Evolutionary conservation across 2,888 invertebrate species (phyloP), one percentile per base, ranked within the genome.

Genomic region (Hanleya hanleyi): DNA sequence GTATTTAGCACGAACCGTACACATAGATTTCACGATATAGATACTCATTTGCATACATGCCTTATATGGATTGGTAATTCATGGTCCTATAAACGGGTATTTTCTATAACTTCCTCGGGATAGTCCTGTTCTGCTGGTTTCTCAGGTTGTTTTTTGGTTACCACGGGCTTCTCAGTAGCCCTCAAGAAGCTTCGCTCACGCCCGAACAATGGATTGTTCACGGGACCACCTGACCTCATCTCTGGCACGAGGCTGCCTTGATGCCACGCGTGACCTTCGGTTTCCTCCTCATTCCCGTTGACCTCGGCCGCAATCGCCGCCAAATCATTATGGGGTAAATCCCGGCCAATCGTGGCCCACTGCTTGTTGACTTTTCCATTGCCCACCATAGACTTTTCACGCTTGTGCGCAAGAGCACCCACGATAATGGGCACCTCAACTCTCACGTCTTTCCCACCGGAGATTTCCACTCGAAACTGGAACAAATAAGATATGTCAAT

Each of bases 401-500:
- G 75, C 1, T 82, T 85, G 15, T 77, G 80, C 6, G 83, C 82
- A 38, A 80, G 75, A 36, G 87, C 83, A 26, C 89, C 90, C 22
- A 90, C 83, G 47, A 82, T 75, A 66, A 88, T 71, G 9, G 90
- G 90, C n/a, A 87, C 76, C 71, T 85, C 85, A 33, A 85, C 66
- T 36, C 71, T 79, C 12, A 89, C 62, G 47, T 88, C 87, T n/a
- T 81, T 81, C 0, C 85, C 84, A 1, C 85, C 85, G 1, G 84
- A 80, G 4, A 89, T 72, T 71, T 90, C 90, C 12, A 89, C 83
- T n/a, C 84, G 73, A 74, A 90, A 89, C 73, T 87, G 85, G 70
- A 90, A 85, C 37, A 81, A 72, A 73, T 90, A 90, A 7, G 81
- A 73, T 65, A 90, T 83, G 67, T 89, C 89, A 37, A 90, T 90